phyloP scores from a whole-genome alignment of 2,113 vertebrate species.

The Prinia subflava region DNA sequence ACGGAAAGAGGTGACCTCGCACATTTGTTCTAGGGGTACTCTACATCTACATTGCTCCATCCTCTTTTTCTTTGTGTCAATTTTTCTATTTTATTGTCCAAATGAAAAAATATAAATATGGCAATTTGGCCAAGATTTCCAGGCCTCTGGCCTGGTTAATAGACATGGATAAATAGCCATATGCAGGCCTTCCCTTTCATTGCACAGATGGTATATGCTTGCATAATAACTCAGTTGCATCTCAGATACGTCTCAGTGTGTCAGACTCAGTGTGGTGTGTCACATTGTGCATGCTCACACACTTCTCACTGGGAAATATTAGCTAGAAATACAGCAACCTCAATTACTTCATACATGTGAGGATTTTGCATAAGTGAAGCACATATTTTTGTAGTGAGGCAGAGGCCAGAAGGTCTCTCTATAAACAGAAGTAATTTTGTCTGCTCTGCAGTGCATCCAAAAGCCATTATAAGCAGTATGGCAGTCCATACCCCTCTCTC shows the following conservation, averaged over 20 bases:
- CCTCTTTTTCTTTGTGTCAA: not conserved
- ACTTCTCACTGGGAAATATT: not conserved
- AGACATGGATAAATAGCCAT: not conserved
- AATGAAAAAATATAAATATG: not conserved
- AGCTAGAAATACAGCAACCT: not conserved
- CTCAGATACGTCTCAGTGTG: not conserved
- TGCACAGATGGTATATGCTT: conserved; percentile 15
- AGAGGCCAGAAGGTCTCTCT: not conserved
- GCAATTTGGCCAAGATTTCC: not conserved
- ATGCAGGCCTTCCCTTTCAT: not conserved
- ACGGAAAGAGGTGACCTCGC: not conserved
- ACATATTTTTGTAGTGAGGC: not conserved
- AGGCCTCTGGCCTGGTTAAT: not conserved
- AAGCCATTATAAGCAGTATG: not conserved
- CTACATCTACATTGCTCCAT: not conserved
- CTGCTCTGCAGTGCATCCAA: not conserved
- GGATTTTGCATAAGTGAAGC: not conserved
- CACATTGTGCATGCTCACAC: not conserved
- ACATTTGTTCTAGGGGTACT: not conserved
- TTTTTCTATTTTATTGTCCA: not conserved
- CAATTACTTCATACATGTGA: not conserved
- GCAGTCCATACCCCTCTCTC: not conserved
- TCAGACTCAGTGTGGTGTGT: not conserved
- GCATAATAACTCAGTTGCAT: not conserved
- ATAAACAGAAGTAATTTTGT: not conserved